These are phyloP conservation scores for Seriola rivoliana DNA, from an alignment of 2,113 vertebrate genomes.

Conservation along the genomic window DNA sequence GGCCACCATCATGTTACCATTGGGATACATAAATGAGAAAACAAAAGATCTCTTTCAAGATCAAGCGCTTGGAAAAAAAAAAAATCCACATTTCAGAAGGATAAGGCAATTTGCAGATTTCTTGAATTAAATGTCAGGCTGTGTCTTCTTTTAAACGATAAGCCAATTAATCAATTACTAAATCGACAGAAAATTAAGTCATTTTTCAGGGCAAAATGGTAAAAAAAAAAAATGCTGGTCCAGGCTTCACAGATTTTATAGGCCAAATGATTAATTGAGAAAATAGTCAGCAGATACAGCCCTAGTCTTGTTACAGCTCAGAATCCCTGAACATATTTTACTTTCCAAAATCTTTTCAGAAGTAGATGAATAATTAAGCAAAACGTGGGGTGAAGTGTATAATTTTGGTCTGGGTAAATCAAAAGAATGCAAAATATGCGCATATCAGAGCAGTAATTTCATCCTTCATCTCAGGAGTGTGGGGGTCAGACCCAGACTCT, in stretches of 20 bases:
- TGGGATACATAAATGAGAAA: neutral
- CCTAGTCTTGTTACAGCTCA: neutral
- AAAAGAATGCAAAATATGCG: conserved; percentile 73
- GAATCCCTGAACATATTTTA: conserved; percentile 17
- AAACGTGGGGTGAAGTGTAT: conserved; percentile 53
- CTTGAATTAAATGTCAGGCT: neutral
- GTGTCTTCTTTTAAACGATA: neutral
- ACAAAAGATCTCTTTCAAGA: neutral
- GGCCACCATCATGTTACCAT: neutral
- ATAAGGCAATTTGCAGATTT: neutral
- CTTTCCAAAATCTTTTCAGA: conserved; percentile 48
- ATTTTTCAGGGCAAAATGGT: too few species aligned
- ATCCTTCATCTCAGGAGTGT: conserved; percentile 49
- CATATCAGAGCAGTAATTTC: conserved; percentile 66
- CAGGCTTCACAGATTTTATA: neutral
- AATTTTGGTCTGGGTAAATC: conserved; percentile 51
- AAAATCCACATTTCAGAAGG: neutral
- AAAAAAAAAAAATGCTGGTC: too few species aligned
- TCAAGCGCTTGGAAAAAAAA: neutral
- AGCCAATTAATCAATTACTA: too few species aligned
- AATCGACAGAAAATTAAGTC: too few species aligned
- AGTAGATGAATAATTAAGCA: conserved; percentile 67
- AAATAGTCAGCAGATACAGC: neutral
- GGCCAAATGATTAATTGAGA: neutral
- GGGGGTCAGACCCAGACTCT: conserved; percentile 36